These are phyloP conservation scores for Hedychridium roseum DNA, from an alignment of 2,888 invertebrate species.

Conservation along the genomic window DNA sequence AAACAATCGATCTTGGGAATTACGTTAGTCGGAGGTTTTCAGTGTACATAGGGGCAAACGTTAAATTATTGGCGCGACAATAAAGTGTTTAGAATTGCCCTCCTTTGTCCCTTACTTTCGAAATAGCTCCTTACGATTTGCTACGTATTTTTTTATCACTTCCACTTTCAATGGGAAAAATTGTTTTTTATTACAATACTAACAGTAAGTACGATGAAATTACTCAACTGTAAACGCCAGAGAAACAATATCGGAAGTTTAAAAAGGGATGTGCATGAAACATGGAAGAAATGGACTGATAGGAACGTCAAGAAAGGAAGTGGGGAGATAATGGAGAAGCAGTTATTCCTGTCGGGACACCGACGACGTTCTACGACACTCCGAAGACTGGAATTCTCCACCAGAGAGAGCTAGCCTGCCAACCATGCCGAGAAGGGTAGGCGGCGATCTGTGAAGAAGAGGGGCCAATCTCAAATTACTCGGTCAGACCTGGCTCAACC, in stretches of 20 bases:
- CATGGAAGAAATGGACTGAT: conserved; percentile 17
- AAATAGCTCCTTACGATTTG: too few species aligned
- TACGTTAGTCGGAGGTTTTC: too few species aligned
- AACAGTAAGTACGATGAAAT: too few species aligned
- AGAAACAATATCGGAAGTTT: not conserved
- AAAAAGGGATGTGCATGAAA: not conserved
- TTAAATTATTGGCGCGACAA: too few species aligned
- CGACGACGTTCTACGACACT: conserved; percentile 26
- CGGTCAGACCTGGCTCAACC: conserved; percentile 49
- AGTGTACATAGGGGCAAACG: too few species aligned
- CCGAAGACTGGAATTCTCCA: conserved; percentile 53
- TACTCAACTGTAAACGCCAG: too few species aligned
- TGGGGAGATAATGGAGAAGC: conserved; percentile 17
- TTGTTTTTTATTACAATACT: too few species aligned
- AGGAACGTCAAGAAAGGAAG: conserved; percentile 3
- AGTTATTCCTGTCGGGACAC: conserved; percentile 40
- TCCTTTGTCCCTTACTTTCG: too few species aligned
- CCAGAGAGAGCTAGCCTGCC: conserved; percentile 49
- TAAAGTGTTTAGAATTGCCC: too few species aligned
- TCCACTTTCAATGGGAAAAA: too few species aligned
- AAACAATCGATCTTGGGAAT: too few species aligned
- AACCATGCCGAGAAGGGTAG: conserved; percentile 13
- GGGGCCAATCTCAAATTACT: conserved; percentile 64
- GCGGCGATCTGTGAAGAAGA: conserved; percentile 33
- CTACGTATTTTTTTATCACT: too few species aligned